phyloP scores from a whole-genome alignment of 2,113 vertebrate genomes.

The Acinonyx jubatus region DNA sequence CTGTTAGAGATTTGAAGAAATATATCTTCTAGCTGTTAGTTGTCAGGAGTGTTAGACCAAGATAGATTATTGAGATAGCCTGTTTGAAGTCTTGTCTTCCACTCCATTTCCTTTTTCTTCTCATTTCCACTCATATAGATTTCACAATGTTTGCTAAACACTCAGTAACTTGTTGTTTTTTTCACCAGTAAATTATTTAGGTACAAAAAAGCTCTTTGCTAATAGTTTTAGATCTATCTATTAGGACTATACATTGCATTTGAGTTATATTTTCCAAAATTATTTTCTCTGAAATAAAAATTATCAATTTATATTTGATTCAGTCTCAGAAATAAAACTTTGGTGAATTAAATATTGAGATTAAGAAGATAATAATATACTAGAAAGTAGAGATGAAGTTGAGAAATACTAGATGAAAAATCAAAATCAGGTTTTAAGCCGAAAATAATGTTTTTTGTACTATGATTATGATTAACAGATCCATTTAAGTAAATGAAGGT shows the following conservation, averaged over 20 bases:
- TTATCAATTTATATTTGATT: neutral
- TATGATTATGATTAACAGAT: neutral
- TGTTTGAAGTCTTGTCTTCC: neutral
- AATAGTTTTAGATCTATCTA: neutral
- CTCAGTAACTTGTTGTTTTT: neutral
- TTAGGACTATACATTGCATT: neutral
- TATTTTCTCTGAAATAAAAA: conserved; percentile 16
- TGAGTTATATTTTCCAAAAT: neutral
- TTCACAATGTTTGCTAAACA: neutral
- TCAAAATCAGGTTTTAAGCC: neutral
- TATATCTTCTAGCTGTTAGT: neutral
- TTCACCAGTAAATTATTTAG: neutral
- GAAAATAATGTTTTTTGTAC: neutral
- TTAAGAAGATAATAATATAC: neutral
- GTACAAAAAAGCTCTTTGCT: neutral
- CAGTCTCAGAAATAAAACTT: neutral
- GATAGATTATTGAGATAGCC: neutral
- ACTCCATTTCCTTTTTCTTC: neutral
- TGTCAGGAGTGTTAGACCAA: neutral
- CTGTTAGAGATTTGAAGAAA: neutral
- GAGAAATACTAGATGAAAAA: conserved; percentile 5
- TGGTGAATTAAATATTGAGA: neutral
- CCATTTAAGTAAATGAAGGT: neutral
- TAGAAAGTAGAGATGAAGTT: neutral
- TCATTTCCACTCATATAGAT: neutral